Evolutionary conservation across 2,113 vertebrate species (phyloP).

Genomic region (Pongo pygmaeus): DNA sequence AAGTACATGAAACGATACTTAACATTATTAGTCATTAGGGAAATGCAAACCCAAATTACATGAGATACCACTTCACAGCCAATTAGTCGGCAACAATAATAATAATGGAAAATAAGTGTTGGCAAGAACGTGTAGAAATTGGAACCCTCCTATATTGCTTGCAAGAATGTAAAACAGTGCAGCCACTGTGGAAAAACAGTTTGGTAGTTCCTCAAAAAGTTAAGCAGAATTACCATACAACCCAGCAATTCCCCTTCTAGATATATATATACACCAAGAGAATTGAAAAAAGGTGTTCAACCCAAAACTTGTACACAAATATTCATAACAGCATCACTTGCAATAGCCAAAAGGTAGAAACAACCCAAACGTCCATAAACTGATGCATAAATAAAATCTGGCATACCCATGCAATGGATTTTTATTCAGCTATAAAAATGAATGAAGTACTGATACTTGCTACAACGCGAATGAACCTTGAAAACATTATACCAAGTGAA

Average conservation of each 20-base stretch:
- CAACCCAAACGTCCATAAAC: background rate
- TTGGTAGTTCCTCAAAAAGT: background rate
- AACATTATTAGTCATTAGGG: background rate
- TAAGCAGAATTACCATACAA: background rate
- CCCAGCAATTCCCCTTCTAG: background rate
- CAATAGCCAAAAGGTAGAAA: background rate
- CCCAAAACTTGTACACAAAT: background rate
- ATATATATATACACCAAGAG: background rate
- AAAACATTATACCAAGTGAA: background rate
- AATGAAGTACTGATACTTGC: background rate
- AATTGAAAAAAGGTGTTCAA: background rate
- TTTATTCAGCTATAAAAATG: background rate
- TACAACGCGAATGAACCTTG: background rate
- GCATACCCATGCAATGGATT: background rate
- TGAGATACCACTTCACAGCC: background rate
- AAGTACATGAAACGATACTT: background rate
- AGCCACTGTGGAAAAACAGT: background rate
- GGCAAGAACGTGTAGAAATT: background rate
- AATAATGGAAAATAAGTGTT: background rate
- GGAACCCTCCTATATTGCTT: background rate
- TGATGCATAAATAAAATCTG: background rate
- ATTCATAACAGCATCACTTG: background rate
- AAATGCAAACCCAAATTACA: background rate
- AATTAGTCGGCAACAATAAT: background rate
- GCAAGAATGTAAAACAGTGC: background rate